Evolutionary conservation across 2,113 vertebrate species (phyloP).

Genomic region (Tricholaema leucomelas): DNA sequence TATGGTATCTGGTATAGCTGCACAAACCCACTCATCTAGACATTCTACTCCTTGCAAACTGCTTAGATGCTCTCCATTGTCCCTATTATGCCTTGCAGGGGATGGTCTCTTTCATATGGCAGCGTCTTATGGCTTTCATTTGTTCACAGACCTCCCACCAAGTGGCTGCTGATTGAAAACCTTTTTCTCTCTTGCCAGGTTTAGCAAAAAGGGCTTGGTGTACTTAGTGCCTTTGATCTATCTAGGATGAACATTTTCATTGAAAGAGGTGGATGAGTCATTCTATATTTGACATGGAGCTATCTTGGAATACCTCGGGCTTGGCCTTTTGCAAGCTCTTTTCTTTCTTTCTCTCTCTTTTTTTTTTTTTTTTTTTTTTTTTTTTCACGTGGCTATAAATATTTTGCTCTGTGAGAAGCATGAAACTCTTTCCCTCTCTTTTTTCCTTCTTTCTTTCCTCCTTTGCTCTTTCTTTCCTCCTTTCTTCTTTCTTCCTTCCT

Average conservation of each 20-base stretch:
- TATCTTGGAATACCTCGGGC: conserved; percentile 47
- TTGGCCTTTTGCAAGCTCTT: conserved; percentile 50
- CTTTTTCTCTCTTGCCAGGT: conserved; percentile 65
- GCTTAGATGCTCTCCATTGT: not conserved
- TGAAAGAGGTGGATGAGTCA: conserved; percentile 57
- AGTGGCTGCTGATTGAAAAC: conserved; percentile 60
- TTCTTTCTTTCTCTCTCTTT: not conserved
- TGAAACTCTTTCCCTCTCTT: conserved; percentile 3
- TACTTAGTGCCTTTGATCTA: conserved; percentile 62
- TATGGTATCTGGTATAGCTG: not conserved
- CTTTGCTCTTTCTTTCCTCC: too few relatives aligned
- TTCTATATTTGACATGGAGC: not conserved
- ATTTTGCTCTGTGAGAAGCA: not conserved
- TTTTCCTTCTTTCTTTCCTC: too few relatives aligned
- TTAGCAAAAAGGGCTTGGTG: conserved; percentile 57
- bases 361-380: not conserved
- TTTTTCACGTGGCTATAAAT: conserved; percentile 40
- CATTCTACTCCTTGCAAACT: not conserved
- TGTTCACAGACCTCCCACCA: conserved; percentile 68
- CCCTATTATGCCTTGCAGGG: conserved; percentile 52
- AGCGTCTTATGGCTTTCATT: conserved; percentile 61
- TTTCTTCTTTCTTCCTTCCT: too few relatives aligned
- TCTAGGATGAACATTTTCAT: conserved; percentile 58
- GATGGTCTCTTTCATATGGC: conserved; percentile 31
- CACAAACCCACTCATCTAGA: not conserved